Evolutionary conservation across 2,888 invertebrate genomes (phyloP).

Genomic region (Drosophila flavopinicola): DNA sequence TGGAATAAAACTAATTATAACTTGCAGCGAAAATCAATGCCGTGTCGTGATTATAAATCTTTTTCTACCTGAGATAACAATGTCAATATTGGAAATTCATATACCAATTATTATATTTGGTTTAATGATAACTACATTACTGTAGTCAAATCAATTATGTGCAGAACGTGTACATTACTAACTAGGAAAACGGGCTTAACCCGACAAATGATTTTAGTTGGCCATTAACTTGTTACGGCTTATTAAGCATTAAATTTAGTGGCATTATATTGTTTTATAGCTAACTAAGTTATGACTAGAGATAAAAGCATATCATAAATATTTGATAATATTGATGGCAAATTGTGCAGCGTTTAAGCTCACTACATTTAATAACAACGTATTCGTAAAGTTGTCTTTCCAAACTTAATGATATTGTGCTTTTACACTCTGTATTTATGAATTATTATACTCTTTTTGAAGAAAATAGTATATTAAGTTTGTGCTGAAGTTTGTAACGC

Average conservation of each 20-base stretch:
- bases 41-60: background rate
- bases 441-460: no score
- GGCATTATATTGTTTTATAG: slow-evolving; percentile 10
- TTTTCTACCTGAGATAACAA: background rate
- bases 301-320: slow-evolving; percentile 4
- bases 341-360: no score
- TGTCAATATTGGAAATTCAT: slow-evolving; percentile 9
- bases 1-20: background rate
- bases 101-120: slow-evolving; percentile 1
- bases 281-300: background rate
- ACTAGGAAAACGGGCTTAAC: background rate
- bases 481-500: no score
- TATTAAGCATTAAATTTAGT: slow-evolving; percentile 4
- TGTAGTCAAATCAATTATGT: background rate
- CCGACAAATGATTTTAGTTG: background rate
- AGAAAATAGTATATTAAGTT: no score
- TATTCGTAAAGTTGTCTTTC: no score
- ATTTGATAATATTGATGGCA: slow-evolving; percentile 1
- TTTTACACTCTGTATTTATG: no score
- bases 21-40: no score
- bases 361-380: no score
- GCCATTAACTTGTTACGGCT: slow-evolving; percentile 8
- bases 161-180: background rate
- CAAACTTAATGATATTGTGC: no score
- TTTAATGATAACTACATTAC: background rate